Conservation (phyloP, 2,888 invertebrate species). For the Zaprionus lineosus region DNA sequence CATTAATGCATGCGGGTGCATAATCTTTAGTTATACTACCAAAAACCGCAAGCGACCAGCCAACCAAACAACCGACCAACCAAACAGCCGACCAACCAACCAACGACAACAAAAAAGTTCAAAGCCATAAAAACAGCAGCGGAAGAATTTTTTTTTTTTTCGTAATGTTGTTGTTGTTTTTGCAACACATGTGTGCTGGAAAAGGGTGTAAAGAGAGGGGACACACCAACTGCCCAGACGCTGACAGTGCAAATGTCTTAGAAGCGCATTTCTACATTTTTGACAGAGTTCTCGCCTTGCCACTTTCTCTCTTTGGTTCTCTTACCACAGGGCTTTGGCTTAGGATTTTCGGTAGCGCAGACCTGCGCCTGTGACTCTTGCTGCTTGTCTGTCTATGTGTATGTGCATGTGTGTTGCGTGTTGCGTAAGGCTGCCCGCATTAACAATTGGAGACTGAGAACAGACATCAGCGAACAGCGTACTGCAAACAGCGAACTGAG, state of each 20-base stretch:
- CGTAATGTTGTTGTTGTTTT: constrained; percentile 9
- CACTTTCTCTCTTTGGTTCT: constrained; percentile 1
- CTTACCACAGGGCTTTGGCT: not conserved
- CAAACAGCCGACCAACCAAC: constrained; percentile 2
- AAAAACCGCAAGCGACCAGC: constrained; percentile 34
- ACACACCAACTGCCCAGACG: constrained; percentile 16
- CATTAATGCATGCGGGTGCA: constrained; percentile 12
- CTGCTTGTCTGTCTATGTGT: not conserved
- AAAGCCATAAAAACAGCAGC: constrained; percentile 64
- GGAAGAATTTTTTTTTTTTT: constrained; percentile 21
- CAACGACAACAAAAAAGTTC: constrained; percentile 61
- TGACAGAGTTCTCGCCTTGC: constrained; percentile 17
- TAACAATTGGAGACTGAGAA: not conserved
- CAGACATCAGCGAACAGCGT: constrained; percentile 25
- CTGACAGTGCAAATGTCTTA: constrained; percentile 15
- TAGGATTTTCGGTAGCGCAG: too few relatives aligned
- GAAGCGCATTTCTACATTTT: constrained; percentile 28
- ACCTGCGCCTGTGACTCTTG: too few relatives aligned
- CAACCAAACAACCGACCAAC: constrained; percentile 4
- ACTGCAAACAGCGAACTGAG: constrained; percentile 27
- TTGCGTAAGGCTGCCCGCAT: constrained; percentile 39
- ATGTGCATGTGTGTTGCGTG: constrained; percentile 1
- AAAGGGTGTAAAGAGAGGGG: not conserved
- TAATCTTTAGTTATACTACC: constrained; percentile 16
- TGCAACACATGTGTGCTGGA: constrained; percentile 26